Evolutionary conservation across 2,797 vertebrate genomes (phyloP).

Genomic region (Anabacerthia variegaticeps): DNA sequence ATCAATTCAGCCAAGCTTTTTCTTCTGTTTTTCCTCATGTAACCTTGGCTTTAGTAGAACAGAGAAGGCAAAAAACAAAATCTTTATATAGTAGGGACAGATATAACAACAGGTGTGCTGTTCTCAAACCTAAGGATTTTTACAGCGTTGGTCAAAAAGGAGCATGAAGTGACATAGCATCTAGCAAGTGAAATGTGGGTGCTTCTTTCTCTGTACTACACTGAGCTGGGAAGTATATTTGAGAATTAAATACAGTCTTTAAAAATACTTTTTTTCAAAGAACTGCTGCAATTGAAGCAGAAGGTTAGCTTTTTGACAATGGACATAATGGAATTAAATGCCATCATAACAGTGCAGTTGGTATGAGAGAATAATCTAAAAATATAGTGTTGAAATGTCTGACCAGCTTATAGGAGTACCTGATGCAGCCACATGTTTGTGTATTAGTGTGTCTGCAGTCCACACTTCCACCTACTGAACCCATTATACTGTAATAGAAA

Average conservation of each 20-base stretch:
- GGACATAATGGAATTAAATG: neutral
- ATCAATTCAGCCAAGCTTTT: neutral
- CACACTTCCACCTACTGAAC: neutral
- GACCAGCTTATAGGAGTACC: neutral
- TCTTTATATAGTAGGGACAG: neutral
- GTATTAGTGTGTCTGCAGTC: neutral
- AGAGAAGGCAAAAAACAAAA: neutral
- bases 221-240: neutral
- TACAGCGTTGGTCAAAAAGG: neutral
- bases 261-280: neutral
- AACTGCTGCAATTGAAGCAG: neutral
- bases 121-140: neutral
- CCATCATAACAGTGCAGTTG: neutral
- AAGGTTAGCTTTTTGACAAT: neutral
- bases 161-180: neutral
- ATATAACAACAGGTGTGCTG: neutral
- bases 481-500: neutral
- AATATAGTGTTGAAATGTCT: constrained; percentile 37
- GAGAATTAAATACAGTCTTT: neutral
- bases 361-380: constrained; percentile 48
- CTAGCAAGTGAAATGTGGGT: neutral
- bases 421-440: neutral
- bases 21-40: neutral
- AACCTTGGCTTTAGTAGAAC: neutral
- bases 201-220: neutral